Evolutionary conservation across 2,797 vertebrate genomes (phyloP).

Genomic region (Phataginus tetradactyla): DNA sequence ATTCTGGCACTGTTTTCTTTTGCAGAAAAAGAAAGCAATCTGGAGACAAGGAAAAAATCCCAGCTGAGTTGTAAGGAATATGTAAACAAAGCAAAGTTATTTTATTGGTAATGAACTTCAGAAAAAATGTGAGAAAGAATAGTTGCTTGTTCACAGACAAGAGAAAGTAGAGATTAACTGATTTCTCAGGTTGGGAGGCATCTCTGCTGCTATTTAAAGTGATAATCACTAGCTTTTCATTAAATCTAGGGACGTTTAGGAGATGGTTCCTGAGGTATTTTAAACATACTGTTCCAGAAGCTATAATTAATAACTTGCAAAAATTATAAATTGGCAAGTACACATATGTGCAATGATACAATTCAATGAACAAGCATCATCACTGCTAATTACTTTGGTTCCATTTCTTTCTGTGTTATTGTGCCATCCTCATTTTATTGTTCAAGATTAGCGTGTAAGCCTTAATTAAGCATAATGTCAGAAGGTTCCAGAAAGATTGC

Average conservation of each 20-base stretch:
- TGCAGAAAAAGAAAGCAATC: not conserved
- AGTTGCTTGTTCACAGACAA: conserved; percentile 75
- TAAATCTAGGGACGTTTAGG: conserved; percentile 71
- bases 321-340: conserved; percentile 72
- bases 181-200: conserved; percentile 63
- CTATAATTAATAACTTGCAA: conserved; percentile 80
- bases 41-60: conserved; percentile 70
- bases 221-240: conserved; percentile 61
- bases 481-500: conserved; percentile 72
- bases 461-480: conserved; percentile 83
- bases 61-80: conserved; percentile 78
- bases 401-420: conserved; percentile 62
- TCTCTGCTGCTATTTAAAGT: conserved; percentile 58
- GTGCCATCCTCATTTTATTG: conserved; percentile 76
- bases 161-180: conserved; percentile 72
- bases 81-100: conserved; percentile 83
- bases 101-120: conserved; percentile 78
- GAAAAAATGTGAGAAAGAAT: conserved; percentile 61
- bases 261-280: conserved; percentile 66
- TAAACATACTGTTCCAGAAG: conserved; percentile 71
- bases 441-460: conserved; percentile 76
- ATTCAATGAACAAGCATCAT: conserved; percentile 68
- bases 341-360: conserved; percentile 70
- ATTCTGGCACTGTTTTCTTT: conserved; percentile 70
- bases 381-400: conserved; percentile 71